Conservation (phyloP, 2,797 vertebrate species). For the Esox masquinongy region DNA sequence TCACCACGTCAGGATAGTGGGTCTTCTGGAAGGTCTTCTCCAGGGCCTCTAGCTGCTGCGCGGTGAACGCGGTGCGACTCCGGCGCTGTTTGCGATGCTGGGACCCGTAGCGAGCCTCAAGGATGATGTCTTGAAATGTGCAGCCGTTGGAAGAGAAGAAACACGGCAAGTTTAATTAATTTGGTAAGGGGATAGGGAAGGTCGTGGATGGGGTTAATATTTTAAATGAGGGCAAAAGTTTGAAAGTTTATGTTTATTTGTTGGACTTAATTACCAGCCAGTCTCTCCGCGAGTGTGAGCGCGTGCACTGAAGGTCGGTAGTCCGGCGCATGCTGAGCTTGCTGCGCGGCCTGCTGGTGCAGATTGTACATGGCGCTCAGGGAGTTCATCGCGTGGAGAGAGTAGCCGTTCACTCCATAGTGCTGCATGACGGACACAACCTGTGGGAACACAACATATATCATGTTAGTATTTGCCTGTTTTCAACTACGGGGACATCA, state of each 20-base stretch:
- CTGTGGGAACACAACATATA: constrained; percentile 19
- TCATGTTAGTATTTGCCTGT: constrained; percentile 1
- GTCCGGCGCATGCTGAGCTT: constrained; percentile 93
- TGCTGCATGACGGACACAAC: constrained; percentile 86
- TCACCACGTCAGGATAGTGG: constrained; percentile 96
- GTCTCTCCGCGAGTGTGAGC: constrained; percentile 92
- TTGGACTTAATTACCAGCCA: constrained; percentile 90
- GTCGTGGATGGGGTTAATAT: not conserved
- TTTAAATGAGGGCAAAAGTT: not conserved
- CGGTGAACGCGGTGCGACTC: constrained; percentile 94
- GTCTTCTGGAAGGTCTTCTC: constrained; percentile 99
- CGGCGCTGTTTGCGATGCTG: constrained; percentile 96
- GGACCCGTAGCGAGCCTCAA: constrained; percentile 98
- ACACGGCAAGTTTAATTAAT: constrained; percentile 89
- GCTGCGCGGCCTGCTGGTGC: constrained; percentile 97
- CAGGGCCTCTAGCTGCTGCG: constrained; percentile 93
- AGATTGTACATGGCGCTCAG: constrained; percentile 98
- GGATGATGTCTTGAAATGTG: constrained; percentile 99
- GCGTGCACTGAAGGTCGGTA: constrained; percentile 94
- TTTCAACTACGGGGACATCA: not conserved
- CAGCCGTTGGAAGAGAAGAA: constrained; percentile 94
- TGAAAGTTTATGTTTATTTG: not conserved
- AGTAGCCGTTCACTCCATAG: constrained; percentile 96
- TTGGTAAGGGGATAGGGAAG: not conserved
- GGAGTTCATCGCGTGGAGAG: constrained; percentile 95